Percentiles rank a stretch among this genome's conserved stretches.
Evolutionary conservation across 2,888 invertebrate genomes (phyloP).

Genomic region (Lysandra bellargus): DNA sequence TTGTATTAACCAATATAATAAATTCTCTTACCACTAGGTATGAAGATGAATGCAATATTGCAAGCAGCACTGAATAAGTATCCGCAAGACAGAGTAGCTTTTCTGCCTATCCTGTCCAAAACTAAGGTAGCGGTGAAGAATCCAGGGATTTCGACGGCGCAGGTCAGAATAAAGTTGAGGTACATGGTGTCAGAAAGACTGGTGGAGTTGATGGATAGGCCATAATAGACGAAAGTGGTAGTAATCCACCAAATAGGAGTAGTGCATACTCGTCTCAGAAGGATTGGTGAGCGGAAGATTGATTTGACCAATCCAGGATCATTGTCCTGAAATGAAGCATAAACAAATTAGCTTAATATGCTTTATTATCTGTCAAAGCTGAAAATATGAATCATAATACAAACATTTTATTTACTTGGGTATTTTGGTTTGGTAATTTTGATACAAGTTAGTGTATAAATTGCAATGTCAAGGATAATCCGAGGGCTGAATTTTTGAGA

Average conservation of each 20-base stretch:
- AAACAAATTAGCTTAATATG: neutral
- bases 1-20: no score
- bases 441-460: no score
- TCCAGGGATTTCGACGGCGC: constrained; percentile 86
- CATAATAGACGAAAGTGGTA: constrained; percentile 89
- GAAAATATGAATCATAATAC: no score
- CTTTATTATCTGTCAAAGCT: neutral
- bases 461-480: no score
- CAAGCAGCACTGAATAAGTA: constrained; percentile 81
- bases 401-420: no score
- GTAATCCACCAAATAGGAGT: constrained; percentile 90
- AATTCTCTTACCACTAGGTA: constrained; percentile 72
- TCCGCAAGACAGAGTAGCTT: constrained; percentile 79
- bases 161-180: constrained; percentile 84
- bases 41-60: constrained; percentile 63
- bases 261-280: constrained; percentile 80
- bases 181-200: constrained; percentile 87
- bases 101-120: constrained; percentile 83
- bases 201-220: constrained; percentile 88
- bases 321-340: constrained; percentile 33
- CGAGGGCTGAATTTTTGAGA: no score
- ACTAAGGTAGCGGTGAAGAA: constrained; percentile 81
- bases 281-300: constrained; percentile 38
- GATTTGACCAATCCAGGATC: constrained; percentile 46
- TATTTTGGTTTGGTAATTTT: no score